A percentile compares a stretch with the other conserved stretches of the same genome.
Conservation (phyloP, 2,113 vertebrate species). For the Regulus satrapa region DNA sequence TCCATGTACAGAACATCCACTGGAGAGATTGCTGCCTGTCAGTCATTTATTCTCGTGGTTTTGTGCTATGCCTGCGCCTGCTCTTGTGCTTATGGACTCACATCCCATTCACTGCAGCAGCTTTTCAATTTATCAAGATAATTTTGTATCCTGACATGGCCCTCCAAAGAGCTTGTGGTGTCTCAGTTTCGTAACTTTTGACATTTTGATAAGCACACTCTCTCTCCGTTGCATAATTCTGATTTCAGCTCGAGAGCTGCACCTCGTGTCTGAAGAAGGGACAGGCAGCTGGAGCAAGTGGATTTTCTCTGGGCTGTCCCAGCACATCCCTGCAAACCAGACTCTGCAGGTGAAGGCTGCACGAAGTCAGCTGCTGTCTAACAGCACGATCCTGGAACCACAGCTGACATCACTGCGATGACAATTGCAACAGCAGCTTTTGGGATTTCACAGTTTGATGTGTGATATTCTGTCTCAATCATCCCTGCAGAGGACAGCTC, state of each 20-base stretch:
- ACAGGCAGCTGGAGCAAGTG: neutral
- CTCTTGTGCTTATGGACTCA: fast-evolving
- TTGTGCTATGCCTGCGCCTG: neutral
- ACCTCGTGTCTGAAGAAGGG: neutral
- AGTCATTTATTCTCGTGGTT: neutral
- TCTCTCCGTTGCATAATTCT: neutral
- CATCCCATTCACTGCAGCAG: neutral
- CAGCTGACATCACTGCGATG: fast-evolving
- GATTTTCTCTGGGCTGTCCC: neutral
- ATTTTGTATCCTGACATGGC: neutral
- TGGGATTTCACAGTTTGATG: neutral
- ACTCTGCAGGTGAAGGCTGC: neutral
- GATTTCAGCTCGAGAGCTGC: neutral
- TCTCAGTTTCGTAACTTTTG: neutral
- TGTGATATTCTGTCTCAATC: neutral
- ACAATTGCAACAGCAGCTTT: neutral
- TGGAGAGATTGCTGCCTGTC: neutral
- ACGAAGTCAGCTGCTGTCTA: neutral
- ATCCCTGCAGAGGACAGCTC: neutral
- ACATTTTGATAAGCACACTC: neutral
- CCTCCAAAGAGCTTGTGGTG: neutral
- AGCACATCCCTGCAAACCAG: neutral
- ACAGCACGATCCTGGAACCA: fast-evolving
- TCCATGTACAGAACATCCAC: neutral
- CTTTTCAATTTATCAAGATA: neutral